Conservation (phyloP, 2,113 vertebrate species). For the Vombatus ursinus region DNA sequence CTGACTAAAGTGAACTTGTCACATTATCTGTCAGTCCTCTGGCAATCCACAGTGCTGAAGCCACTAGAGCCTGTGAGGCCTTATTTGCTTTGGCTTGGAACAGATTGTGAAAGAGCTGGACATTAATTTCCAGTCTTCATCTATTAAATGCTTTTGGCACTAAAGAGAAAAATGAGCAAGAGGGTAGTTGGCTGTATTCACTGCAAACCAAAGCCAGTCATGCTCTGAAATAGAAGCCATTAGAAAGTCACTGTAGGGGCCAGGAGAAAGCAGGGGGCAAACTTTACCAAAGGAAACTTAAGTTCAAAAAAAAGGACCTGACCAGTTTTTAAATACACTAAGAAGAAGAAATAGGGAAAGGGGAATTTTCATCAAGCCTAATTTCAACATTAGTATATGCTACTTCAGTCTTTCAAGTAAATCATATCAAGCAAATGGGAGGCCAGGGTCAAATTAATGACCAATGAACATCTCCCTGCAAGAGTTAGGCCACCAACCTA, state of each 20-base stretch:
- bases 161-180: conserved; percentile 17
- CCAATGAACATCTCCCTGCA: not conserved
- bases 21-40: conserved; percentile 56
- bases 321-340: not conserved
- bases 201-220: not conserved
- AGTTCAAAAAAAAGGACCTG: not conserved
- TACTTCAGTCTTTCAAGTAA: not conserved
- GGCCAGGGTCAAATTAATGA: not conserved
- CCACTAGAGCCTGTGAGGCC: conserved; percentile 70
- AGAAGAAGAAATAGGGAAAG: not conserved
- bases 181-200: not conserved
- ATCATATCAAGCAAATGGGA: not conserved
- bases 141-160: conserved; percentile 71
- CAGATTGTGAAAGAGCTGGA: conserved; percentile 74
- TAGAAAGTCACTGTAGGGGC: not conserved
- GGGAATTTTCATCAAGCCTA: not conserved
- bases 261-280: not conserved
- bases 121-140: conserved; percentile 43
- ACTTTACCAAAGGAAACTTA: not conserved
- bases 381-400: not conserved
- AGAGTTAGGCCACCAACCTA: not conserved
- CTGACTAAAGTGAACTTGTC: conserved; percentile 54
- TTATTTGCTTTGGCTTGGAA: conserved; percentile 74
- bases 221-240: conserved; percentile 5
- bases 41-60: conserved; percentile 57